A percentile compares a stretch with the other conserved stretches of the same genome.
These are phyloP conservation scores for Oreonectes daqikongensis DNA, from an alignment of 2,797 vertebrate genomes.

Conservation along the genomic window DNA sequence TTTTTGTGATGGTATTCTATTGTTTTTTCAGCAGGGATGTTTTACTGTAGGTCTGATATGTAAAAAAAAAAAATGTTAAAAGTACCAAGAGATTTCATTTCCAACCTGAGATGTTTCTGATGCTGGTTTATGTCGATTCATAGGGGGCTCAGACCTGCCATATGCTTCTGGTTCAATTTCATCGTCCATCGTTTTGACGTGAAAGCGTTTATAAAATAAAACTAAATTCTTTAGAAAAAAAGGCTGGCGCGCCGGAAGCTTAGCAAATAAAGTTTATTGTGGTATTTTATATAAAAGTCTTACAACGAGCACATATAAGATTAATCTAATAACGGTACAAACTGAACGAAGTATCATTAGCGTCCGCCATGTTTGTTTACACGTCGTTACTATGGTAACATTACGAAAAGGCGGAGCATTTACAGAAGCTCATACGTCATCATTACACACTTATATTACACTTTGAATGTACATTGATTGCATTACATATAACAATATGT, in stretches of 20 bases:
- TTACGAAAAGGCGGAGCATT: neutral
- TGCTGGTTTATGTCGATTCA: constrained; percentile 69
- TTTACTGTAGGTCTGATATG: no score
- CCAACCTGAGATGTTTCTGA: constrained; percentile 76
- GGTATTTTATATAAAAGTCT: neutral
- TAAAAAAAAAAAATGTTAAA: no score
- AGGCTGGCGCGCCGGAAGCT: neutral
- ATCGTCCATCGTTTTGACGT: constrained; percentile 54
- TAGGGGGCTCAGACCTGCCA: constrained; percentile 61
- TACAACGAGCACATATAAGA: neutral
- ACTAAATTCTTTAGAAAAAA: neutral
- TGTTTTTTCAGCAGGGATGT: no score
- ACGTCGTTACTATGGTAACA: constrained; percentile 67
- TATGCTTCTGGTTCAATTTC: constrained; percentile 44
- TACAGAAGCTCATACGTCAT: neutral
- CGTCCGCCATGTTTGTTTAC: constrained; percentile 58
- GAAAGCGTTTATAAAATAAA: neutral
- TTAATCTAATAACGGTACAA: neutral
- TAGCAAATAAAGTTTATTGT: neutral
- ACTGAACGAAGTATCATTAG: neutral
- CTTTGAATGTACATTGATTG: neutral
- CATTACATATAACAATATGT: neutral
- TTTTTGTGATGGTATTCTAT: no score
- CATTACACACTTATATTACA: neutral
- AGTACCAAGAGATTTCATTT: neutral